A percentile compares a stretch with the other conserved stretches of the same genome.
Conservation (phyloP, 2,797 vertebrate species). For the Monodelphis domestica region DNA sequence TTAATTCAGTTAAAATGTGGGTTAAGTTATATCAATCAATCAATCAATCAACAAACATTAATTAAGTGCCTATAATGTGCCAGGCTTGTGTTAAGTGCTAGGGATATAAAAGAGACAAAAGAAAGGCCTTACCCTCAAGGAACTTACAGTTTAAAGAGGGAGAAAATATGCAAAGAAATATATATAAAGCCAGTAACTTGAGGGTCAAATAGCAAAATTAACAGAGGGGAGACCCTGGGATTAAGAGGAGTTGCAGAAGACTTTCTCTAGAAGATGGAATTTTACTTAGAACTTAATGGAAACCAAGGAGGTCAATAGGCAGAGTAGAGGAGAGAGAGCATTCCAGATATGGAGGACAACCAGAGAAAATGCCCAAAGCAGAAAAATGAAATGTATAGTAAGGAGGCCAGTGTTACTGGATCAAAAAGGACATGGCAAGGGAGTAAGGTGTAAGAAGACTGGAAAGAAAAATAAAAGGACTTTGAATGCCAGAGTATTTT, state of each 20-base stretch:
- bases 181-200: neutral
- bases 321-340: neutral
- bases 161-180: neutral
- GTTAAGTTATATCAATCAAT: conserved; percentile 1
- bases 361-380: too few species aligned
- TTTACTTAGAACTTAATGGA: neutral
- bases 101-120: neutral
- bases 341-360: neutral
- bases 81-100: conserved; percentile 9
- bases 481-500: neutral
- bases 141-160: neutral
- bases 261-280: too few species aligned
- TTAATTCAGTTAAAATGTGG: conserved; percentile 16
- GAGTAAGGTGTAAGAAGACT: neutral
- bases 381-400: neutral
- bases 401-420: too few species aligned
- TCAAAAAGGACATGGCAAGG: too few species aligned
- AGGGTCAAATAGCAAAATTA: neutral
- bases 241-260: too few species aligned
- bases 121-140: neutral
- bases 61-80: conserved; percentile 36
- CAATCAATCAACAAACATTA: neutral
- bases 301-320: neutral
- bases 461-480: neutral
- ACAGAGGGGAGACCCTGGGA: neutral